Conservation (phyloP, 2,888 invertebrate species). For the Busseola fusca region DNA sequence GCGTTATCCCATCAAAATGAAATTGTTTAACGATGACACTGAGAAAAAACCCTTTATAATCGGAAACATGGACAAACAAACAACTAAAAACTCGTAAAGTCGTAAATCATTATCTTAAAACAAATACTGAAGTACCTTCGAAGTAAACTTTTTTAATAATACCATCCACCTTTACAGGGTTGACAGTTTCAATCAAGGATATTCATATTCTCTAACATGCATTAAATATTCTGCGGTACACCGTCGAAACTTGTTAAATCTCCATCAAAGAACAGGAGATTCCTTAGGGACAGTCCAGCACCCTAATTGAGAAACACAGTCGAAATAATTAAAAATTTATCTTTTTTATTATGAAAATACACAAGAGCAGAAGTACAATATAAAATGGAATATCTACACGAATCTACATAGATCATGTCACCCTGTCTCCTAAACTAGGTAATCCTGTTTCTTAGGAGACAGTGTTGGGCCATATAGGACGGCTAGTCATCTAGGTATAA, state of each 20-base stretch:
- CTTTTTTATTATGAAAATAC: no score
- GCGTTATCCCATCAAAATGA: no score
- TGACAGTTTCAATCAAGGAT: constrained; percentile 25
- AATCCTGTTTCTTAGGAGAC: no score
- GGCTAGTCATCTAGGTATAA: no score
- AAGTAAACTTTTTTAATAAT: constrained; percentile 47
- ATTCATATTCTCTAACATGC: constrained; percentile 1
- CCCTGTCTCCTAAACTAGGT: no score
- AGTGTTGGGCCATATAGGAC: no score
- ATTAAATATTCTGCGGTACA: constrained; percentile 27
- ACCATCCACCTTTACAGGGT: constrained; percentile 5
- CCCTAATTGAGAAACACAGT: not conserved
- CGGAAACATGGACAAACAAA: constrained; percentile 8
- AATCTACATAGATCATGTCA: no score
- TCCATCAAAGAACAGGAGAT: not conserved
- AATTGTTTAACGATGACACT: no score
- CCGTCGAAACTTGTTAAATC: constrained; percentile 6
- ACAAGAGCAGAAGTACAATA: no score
- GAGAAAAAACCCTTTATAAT: not conserved
- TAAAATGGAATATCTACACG: no score
- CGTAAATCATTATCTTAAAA: constrained; percentile 42
- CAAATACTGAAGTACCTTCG: constrained; percentile 23
- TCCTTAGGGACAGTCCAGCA: not conserved
- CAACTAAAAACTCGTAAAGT: constrained; percentile 24
- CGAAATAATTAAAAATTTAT: no score